Conservation (phyloP, 2,888 invertebrate species). For the Chelonus formosanus region DNA sequence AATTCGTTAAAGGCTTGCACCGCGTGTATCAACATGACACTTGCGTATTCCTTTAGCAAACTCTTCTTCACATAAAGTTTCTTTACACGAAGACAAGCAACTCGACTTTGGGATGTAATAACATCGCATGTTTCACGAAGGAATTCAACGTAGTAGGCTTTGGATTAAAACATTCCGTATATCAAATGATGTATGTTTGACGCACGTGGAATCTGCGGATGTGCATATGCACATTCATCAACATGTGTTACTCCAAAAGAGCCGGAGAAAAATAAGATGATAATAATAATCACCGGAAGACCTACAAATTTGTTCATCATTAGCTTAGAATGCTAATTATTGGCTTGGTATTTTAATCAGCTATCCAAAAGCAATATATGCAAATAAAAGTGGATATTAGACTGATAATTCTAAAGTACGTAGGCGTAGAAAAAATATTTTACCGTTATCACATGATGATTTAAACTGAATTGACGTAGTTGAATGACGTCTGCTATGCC, state of each 20-base stretch:
- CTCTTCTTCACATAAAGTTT: no score
- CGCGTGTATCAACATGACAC: conserved; percentile 25
- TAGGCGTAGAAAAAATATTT: conserved; percentile 1
- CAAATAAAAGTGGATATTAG: not conserved
- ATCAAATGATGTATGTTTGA: conserved; percentile 15
- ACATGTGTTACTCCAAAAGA: not conserved
- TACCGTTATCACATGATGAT: conserved; percentile 26
- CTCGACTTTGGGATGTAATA: conserved; percentile 19
- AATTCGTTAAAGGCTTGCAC: conserved; percentile 14
- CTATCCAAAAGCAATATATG: no score
- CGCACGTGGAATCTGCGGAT: conserved; percentile 25
- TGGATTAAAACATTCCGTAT: conserved; percentile 14
- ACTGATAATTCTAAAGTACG: not conserved
- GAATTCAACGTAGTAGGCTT: conserved; percentile 11
- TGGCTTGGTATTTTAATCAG: no score
- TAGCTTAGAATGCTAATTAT: not conserved
- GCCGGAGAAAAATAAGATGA: conserved; percentile 13
- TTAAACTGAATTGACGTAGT: conserved; percentile 6
- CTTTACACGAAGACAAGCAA: not conserved
- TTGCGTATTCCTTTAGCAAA: not conserved
- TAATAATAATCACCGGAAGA: not conserved
- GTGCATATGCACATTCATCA: conserved; percentile 22
- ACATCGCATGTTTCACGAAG: conserved; percentile 9
- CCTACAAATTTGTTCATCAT: not conserved
- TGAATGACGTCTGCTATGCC: conserved; percentile 3